These are phyloP conservation scores for Hyla sarda DNA, from an alignment of 2,113 vertebrate species.

Conservation along the genomic window DNA sequence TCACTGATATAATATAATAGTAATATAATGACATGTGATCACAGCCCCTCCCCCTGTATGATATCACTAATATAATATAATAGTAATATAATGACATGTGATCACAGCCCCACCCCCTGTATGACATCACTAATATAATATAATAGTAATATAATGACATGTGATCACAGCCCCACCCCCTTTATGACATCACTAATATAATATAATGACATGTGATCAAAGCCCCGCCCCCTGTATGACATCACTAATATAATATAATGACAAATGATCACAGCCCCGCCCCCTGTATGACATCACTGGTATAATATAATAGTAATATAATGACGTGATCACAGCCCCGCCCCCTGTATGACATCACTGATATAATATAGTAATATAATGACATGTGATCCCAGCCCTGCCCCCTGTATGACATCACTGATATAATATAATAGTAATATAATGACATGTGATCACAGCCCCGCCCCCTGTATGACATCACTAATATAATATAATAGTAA, in stretches of 20 bases:
- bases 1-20: not conserved
- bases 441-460: not conserved
- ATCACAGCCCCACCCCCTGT: not conserved
- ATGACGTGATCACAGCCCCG: not conserved
- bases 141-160: too few relatives aligned
- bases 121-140: not conserved
- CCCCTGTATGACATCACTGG: too few relatives aligned
- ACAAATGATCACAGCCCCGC: not conserved
- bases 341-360: too few relatives aligned
- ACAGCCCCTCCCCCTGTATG: too few relatives aligned
- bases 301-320: not conserved
- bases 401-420: too few relatives aligned
- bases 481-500: not conserved
- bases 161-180: not conserved
- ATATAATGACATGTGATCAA: too few relatives aligned
- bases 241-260: conserved; percentile 12
- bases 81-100: too few relatives aligned
- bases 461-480: too few relatives aligned
- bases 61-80: too few relatives aligned
- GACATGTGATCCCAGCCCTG: not conserved
- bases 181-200: not conserved
- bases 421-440: not conserved
- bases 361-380: not conserved
- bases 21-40: too few relatives aligned
- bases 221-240: too few relatives aligned